Evolutionary conservation across 2,113 vertebrate genomes (phyloP).

Genomic region (Gymnorhina tibicen): DNA sequence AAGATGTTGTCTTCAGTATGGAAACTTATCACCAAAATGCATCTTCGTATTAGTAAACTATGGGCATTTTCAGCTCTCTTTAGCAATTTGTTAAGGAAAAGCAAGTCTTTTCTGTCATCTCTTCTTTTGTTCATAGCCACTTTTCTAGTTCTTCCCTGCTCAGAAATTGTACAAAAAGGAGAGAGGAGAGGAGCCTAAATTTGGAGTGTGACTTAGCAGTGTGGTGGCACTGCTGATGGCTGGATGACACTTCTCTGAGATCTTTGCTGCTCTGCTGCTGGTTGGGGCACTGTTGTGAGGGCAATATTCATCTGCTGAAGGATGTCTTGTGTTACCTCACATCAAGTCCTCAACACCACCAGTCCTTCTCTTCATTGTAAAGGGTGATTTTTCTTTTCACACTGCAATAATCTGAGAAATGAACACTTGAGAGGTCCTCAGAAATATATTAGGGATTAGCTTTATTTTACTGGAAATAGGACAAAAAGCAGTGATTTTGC

Average conservation of each 20-base stretch:
- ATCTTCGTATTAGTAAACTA: neutral
- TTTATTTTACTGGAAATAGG: neutral
- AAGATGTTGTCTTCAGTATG: neutral
- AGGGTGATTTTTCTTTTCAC: neutral
- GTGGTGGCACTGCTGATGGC: neutral
- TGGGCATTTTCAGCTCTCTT: neutral
- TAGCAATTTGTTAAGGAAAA: neutral
- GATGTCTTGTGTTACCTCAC: neutral
- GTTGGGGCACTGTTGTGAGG: neutral
- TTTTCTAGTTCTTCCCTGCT: neutral
- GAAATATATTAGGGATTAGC: neutral
- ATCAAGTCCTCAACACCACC: neutral
- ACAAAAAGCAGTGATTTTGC: neutral
- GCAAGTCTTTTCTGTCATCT: neutral
- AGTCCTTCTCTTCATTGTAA: neutral
- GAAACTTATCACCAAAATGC: neutral
- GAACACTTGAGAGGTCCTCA: neutral
- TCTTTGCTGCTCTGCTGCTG: neutral
- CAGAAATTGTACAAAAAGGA: neutral
- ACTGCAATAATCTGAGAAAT: neutral
- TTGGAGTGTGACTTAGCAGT: neutral
- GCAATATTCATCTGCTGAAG: neutral
- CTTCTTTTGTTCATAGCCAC: neutral
- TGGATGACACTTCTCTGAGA: neutral
- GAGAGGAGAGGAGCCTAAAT: neutral